phyloP scores from a whole-genome alignment of 2,113 vertebrate genomes.

The mouse (Mus musculus) region GRCm39 chr4:150225001-150225500 shows the following conservation, averaged over 20 bases:
- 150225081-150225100: not conserved
- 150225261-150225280: constrained; percentile 92
- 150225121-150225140: accelerated
- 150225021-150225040: not conserved
- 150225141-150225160: not conserved
- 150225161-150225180: not conserved
- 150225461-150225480: not conserved
- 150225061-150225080: accelerated
- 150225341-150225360: not conserved
- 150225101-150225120: accelerated
- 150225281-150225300: constrained; percentile 89
- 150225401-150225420: not conserved
- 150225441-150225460: not conserved
- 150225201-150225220: constrained; percentile 89
- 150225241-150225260: constrained; percentile 90
- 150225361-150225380: not conserved
- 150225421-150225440: not conserved
- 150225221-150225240: constrained; percentile 92
- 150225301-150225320: constrained; percentile 93
- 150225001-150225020: accelerated
- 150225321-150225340: not conserved
- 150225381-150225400: not conserved
- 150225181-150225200: no score
- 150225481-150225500: not conserved
- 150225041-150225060: accelerated